Conservation (phyloP, 2,888 invertebrate species). For the Microplitis deprimator region DNA sequence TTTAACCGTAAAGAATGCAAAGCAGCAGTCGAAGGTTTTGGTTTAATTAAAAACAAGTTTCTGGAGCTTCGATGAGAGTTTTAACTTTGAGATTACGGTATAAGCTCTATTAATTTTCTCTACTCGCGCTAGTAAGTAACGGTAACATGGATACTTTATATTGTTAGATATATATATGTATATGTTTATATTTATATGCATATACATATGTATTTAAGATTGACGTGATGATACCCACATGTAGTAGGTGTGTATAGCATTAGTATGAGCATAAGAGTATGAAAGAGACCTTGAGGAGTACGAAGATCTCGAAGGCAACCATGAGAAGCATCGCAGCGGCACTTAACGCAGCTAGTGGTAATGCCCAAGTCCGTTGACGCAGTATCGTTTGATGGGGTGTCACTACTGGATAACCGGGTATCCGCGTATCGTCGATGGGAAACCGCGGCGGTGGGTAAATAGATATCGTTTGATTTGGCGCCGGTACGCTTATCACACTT, state of each 20-base stretch:
- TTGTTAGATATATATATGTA: not conserved
- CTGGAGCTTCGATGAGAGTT: conserved; percentile 1
- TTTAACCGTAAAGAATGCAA: not conserved
- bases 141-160: conserved; percentile 42
- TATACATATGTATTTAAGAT: not conserved
- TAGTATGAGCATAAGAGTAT: not conserved
- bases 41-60: not conserved
- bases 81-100: conserved; percentile 23
- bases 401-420: conserved; percentile 54
- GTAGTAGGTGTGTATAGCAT: not conserved
- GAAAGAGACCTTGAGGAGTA: conserved; percentile 77
- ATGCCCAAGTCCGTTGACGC: conserved; percentile 89
- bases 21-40: not conserved
- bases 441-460: conserved; percentile 63
- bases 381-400: conserved; percentile 71
- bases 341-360: conserved; percentile 88
- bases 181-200: not conserved
- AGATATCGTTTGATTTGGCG: conserved; percentile 65
- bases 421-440: conserved; percentile 44
- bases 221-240: not conserved
- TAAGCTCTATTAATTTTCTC: conserved; percentile 61
- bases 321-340: conserved; percentile 88
- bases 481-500: conserved; percentile 67
- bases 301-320: conserved; percentile 90
- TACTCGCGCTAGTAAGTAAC: conserved; percentile 48